Evolutionary conservation across 2,113 vertebrate species (phyloP).

Genomic region (Tapirus terrestris): DNA sequence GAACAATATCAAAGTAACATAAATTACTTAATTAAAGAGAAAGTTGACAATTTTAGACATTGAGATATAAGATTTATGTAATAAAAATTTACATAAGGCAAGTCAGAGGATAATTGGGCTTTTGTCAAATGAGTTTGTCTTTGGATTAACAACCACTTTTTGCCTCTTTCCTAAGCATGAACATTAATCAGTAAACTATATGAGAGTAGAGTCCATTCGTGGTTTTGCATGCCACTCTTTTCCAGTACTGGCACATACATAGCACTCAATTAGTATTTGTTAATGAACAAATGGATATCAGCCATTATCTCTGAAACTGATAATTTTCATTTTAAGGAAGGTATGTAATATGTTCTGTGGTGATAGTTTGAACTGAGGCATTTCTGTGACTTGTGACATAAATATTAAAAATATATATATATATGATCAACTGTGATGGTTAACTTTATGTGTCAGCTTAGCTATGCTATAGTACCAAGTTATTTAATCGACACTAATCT

Average conservation of each 20-base stretch:
- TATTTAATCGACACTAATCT: conserved; percentile 4
- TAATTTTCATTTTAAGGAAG: background rate
- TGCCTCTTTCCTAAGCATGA: background rate
- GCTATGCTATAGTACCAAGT: background rate
- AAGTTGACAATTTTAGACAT: background rate
- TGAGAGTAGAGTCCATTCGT: background rate
- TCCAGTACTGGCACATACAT: background rate
- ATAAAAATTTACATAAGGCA: background rate
- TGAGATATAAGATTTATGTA: background rate
- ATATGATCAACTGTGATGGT: background rate
- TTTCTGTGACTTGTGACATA: background rate
- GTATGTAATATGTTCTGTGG: background rate
- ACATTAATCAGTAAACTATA: background rate
- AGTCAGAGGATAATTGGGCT: background rate
- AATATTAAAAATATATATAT: background rate
- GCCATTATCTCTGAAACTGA: background rate
- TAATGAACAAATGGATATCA: background rate
- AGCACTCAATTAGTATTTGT: background rate
- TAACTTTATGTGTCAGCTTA: background rate
- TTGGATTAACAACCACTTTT: background rate
- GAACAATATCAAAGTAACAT: background rate
- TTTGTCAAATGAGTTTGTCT: background rate
- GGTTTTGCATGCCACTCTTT: background rate
- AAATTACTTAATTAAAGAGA: conserved; percentile 10
- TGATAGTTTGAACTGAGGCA: background rate